Evolutionary conservation across 2,797 vertebrate genomes (phyloP), one percentile per base, ranked within the genome.

Genomic region (Alosa sapidissima): DNA sequence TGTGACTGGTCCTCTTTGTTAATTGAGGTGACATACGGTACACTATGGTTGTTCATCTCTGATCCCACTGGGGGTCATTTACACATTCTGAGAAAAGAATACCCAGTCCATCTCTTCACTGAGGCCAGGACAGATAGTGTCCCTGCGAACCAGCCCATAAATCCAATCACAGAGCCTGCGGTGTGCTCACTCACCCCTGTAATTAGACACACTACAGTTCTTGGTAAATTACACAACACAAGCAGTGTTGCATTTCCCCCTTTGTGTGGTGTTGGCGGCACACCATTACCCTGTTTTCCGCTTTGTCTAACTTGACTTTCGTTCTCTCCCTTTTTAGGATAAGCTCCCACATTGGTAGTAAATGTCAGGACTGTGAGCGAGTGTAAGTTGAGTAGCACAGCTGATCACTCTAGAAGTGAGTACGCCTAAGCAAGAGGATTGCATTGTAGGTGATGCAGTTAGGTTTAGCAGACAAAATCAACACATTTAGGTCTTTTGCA

Each of bases 161-260:
- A 78, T 41, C 41, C 72, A 45, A 78, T 47, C 72, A 16, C 5
- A 21, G 72, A 21, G 36, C 16, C 72, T 33, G 36, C 28, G 14
- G 68, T 19, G 72, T 78, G 72, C 4, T 41, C 72, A 41, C 72
- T 78, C 72, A 45, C 72, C 72, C 72, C 16, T 78, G 72, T 45
- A 78, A 78, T 78, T 78, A 78, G 36, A 78, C 72, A 78, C 72
- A 78, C 72, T 45, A 45, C 72, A 78, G 14, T 47, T 78, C 68
- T 41, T 75, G 68, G 33, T 75, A 75, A 36, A 41, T 75, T 45
- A 45, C 72, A 78, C 72, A 78, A 78, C 33, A 78, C 65, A 33
- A 45, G 72, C 72, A 78, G 5, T 7, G 14, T 45, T 6, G 36
- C 72, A 45, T 45, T 72, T 72, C 68, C 36, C 68, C 10, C 65